These are phyloP conservation scores for Oreochromis niloticus DNA, from an alignment of 2,113 vertebrate species.

Conservation along the genomic window DNA sequence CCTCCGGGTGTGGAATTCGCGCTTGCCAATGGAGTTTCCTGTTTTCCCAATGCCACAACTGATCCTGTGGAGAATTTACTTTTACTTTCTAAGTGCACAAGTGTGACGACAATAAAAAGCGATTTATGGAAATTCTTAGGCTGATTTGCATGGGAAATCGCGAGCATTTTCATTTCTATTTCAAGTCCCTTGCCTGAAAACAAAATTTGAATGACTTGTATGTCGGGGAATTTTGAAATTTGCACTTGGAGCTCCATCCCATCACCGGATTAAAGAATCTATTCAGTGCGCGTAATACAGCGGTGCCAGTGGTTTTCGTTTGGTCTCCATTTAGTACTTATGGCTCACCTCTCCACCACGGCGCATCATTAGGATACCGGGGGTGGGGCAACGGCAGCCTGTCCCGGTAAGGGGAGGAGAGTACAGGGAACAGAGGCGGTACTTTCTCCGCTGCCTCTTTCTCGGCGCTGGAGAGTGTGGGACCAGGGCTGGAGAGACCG, in stretches of 20 bases:
- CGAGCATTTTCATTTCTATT: not conserved
- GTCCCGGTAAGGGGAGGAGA: constrained; percentile 83
- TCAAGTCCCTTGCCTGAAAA: not conserved
- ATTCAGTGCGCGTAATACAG: not conserved
- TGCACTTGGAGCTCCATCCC: not conserved
- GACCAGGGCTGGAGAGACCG: constrained; percentile 79
- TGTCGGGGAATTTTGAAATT: not conserved
- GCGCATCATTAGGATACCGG: constrained; percentile 66
- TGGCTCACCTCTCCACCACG: constrained; percentile 54
- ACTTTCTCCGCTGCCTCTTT: constrained; percentile 73
- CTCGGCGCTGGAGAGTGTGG: constrained; percentile 73
- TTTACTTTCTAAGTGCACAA: not conserved
- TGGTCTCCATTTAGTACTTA: not conserved
- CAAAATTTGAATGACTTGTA: not conserved
- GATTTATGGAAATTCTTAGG: constrained; percentile 1
- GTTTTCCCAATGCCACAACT: not conserved
- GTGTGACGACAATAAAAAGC: not conserved
- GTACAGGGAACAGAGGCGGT: constrained; percentile 82
- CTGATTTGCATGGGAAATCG: constrained; percentile 29
- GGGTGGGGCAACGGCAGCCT: constrained; percentile 69
- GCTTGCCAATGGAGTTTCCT: not conserved
- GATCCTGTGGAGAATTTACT: not conserved
- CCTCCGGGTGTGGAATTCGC: not conserved
- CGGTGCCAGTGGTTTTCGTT: not conserved
- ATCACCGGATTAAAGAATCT: not conserved